Conservation (phyloP, 2,888 invertebrate genomes). For the Erebia aethiops region DNA sequence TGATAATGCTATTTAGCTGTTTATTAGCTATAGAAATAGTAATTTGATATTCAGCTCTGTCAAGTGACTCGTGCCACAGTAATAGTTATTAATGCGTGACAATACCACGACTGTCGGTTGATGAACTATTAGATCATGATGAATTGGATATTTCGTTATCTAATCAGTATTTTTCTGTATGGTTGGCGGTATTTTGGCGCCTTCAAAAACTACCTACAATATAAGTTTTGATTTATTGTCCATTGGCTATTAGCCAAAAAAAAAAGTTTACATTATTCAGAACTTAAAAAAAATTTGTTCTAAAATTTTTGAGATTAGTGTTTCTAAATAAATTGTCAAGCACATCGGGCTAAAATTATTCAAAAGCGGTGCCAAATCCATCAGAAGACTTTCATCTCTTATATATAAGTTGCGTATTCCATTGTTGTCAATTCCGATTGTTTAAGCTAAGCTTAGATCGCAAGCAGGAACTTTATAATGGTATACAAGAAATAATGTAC, state of each 20-base stretch:
- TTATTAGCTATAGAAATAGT: constrained; percentile 13
- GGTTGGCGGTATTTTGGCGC: too few relatives aligned
- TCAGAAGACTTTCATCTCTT: neutral
- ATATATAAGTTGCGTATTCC: constrained; percentile 10
- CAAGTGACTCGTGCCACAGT: constrained; percentile 11
- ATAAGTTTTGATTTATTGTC: too few relatives aligned
- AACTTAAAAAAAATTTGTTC: neutral
- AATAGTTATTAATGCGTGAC: constrained; percentile 30
- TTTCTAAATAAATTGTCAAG: neutral
- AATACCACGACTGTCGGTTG: constrained; percentile 29
- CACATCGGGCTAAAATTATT: neutral
- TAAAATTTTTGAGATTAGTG: neutral
- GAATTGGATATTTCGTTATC: too few relatives aligned
- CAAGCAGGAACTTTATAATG: constrained; percentile 47
- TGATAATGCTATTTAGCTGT: neutral
- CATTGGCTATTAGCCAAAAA: too few relatives aligned
- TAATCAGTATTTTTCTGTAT: too few relatives aligned
- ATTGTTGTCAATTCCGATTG: constrained; percentile 19
- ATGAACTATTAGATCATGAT: constrained; percentile 18
- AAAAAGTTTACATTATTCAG: neutral
- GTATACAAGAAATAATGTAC: constrained; percentile 56
- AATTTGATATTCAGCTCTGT: constrained; percentile 28
- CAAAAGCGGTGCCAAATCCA: neutral
- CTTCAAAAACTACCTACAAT: too few relatives aligned
- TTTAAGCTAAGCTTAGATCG: constrained; percentile 17